phyloP scores from a whole-genome alignment of 30 jellyfish, hydroid and myxozoan genomes.

The Aurelia coerulea region DNA sequence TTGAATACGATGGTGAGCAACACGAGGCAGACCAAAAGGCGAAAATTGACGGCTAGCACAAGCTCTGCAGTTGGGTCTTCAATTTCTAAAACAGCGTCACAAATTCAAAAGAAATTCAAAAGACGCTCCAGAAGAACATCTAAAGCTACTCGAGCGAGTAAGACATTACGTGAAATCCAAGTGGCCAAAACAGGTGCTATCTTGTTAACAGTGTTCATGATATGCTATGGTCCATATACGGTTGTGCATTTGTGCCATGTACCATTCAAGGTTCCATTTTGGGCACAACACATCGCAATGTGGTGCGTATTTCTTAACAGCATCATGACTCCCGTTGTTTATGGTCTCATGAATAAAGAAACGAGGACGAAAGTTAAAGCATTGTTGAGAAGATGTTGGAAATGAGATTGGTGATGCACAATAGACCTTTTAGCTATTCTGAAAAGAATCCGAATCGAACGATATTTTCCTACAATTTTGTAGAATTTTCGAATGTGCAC shows the following conservation, averaged over 20 bases:
- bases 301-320: constrained; percentile 75
- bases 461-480: too few species aligned
- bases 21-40: too few species aligned
- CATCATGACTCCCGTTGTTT: constrained; percentile 54
- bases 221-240: constrained; percentile 78
- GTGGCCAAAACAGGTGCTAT: constrained; percentile 78
- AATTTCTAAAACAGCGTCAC: too few species aligned
- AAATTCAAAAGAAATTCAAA: background rate
- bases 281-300: constrained; percentile 67
- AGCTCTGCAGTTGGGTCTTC: background rate
- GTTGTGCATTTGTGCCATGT: constrained; percentile 62
- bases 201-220: constrained; percentile 56
- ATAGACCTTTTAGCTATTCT: too few species aligned
- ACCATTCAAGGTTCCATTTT: constrained; percentile 27
- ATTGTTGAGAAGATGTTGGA: constrained; percentile 22
- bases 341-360: constrained; percentile 64
- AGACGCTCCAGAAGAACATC: constrained; percentile 14
- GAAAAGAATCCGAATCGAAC: too few species aligned
- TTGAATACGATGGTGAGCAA: too few species aligned
- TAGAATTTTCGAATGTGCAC: too few species aligned
- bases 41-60: constrained; percentile 1
- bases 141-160: constrained; percentile 10
- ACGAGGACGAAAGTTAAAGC: constrained; percentile 35
- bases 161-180: constrained; percentile 62
- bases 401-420: background rate